Conservation (phyloP, 1,140 invertebrate genomes). For the Triops longicaudatus region DNA sequence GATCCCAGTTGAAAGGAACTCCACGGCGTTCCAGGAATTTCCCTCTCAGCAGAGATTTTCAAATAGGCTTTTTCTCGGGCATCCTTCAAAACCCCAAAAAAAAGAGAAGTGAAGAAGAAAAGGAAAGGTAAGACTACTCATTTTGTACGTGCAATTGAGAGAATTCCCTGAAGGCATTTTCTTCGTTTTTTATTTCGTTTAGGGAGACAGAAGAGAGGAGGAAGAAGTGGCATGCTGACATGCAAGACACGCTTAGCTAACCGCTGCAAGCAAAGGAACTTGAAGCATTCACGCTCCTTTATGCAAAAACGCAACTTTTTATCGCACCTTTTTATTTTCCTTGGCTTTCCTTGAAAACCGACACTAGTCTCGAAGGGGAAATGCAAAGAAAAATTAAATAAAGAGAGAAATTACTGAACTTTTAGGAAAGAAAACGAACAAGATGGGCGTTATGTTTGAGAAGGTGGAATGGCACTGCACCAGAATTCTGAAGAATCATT, state of each 20-base stretch:
- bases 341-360: background rate
- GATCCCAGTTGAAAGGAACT: background rate
- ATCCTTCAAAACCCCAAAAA: background rate
- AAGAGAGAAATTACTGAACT: background rate
- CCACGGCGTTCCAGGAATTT: background rate
- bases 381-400: constrained; percentile 3
- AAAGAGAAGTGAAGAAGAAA: background rate
- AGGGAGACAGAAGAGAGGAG: background rate
- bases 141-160: constrained; percentile 12
- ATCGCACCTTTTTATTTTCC: constrained; percentile 8
- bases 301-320: constrained; percentile 7
- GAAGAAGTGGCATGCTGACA: constrained; percentile 14
- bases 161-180: background rate
- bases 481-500: background rate
- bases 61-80: constrained; percentile 2
- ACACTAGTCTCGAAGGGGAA: too few relatives aligned
- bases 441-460: background rate
- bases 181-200: background rate
- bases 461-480: background rate
- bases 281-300: constrained; percentile 7
- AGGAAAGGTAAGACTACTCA: background rate
- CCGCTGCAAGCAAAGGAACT: constrained; percentile 9
- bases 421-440: background rate
- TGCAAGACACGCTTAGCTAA: constrained; percentile 14
- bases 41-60: background rate